Base-by-base conservation (phyloP, 1,140 invertebrate species). In the Papilio machaon region DNA sequence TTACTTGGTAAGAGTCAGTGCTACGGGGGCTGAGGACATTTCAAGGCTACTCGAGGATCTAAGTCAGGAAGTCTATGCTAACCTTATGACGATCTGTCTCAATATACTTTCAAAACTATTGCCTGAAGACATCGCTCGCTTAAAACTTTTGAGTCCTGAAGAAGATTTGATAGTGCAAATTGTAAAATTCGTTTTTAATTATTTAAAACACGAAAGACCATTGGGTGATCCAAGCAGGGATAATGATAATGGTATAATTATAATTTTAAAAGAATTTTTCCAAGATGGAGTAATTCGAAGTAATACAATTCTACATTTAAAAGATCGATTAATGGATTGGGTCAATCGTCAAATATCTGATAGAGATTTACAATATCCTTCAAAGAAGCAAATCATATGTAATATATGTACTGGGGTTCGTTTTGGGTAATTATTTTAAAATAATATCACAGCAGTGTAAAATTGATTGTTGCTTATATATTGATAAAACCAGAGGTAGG, bases 131-230 rank as follows among this genome's bases (percentile, higher is more conserved):
- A 91, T 94, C 15, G 91, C 90, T 0, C 87, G 82, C 35, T 73
- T 94, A 6, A 88, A 85, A 64, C 83, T 94, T 1, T 81, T 94
- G 5, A 94, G 91, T 47, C 92, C 92, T 0, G 91, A 94, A 30
- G 88, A 92, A 79, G 92, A 94, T 81, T 82, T 94, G 35, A 89
- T 94, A 15, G 85, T 89, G 1, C 91, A 93, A 86, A 84, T 92
- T 17, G 92, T 94, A 0, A 89, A 90, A 47, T 94, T 94, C 58
- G 89, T 94, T 1, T 94, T 94, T 19, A 91, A 92, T 70, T 94
- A 92, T 43, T 83, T 94, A 83, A 94, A 90, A 84, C 88, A 93
- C 7, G 13, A 91, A 46, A 86, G 91, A 67, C 93, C 93, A 5
- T 75, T 94, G 5, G 92, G 93, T 8, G 88, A 90, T 3, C 81